phyloP scores from a whole-genome alignment of 2,797 vertebrate species.

The Spondyliosoma cantharus region DNA sequence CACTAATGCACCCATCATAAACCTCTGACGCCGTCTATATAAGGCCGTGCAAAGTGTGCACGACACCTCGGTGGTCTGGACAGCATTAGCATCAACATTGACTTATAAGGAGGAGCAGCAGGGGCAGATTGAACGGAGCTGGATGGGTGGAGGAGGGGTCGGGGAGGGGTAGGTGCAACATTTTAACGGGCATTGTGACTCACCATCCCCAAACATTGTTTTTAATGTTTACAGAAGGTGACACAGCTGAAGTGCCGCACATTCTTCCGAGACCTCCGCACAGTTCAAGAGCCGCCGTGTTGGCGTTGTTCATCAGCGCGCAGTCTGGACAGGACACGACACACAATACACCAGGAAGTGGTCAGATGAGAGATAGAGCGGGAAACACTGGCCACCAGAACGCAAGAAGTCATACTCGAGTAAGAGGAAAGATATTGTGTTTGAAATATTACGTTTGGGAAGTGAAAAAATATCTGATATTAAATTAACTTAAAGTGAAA shows the following conservation, averaged over 20 bases:
- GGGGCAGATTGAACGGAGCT: conserved; percentile 51
- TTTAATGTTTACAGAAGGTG: conserved; percentile 67
- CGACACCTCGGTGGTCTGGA: conserved; percentile 76
- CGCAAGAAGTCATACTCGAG: neutral
- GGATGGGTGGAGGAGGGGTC: too few species aligned
- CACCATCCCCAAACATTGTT: conserved; percentile 66
- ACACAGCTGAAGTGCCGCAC: conserved; percentile 49
- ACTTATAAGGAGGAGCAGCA: conserved; percentile 84
- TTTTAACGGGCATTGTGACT: conserved; percentile 70
- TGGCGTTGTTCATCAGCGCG: conserved; percentile 36
- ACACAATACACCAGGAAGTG: conserved; percentile 71
- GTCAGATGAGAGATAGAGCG: conserved; percentile 43
- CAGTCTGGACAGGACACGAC: conserved; percentile 66
- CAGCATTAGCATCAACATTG: conserved; percentile 79
- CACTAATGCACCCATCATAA: conserved; percentile 68
- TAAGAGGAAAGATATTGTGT: too few species aligned
- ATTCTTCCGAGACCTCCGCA: conserved; percentile 52
- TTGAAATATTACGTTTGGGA: too few species aligned
- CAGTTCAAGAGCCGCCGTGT: neutral
- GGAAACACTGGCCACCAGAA: conserved; percentile 26
- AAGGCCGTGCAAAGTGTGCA: conserved; percentile 67
- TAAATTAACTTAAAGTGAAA: too few species aligned
- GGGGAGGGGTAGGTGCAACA: conserved; percentile 37
- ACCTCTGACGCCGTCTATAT: conserved; percentile 79
- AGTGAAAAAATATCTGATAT: too few species aligned